phyloP scores from a whole-genome alignment of 2,888 invertebrate species.

The Drosophila vallismaia region DNA sequence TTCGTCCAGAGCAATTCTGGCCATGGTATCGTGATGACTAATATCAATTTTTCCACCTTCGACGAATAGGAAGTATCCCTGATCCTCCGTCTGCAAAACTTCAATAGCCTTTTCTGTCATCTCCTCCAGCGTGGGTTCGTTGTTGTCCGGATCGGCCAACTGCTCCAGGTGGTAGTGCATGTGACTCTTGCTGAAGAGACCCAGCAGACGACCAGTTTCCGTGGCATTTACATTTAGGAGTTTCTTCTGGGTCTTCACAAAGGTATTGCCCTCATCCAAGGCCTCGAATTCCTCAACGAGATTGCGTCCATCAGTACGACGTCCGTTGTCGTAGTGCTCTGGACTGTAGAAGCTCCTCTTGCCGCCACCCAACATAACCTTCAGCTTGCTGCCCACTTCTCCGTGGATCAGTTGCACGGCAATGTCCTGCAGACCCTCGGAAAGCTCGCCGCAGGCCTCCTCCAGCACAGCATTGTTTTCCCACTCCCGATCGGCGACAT shows the following conservation, averaged over 20 bases:
- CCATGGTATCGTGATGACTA: conserved; percentile 80
- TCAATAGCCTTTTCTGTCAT: conserved; percentile 90
- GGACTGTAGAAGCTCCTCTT: conserved; percentile 87
- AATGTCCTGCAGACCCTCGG: conserved; percentile 87
- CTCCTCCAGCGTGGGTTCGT: conserved; percentile 88
- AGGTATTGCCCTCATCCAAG: conserved; percentile 84
- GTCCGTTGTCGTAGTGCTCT: conserved; percentile 84
- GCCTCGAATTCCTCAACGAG: conserved; percentile 88
- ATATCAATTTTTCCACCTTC: conserved; percentile 86
- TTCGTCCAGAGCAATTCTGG: conserved; percentile 81
- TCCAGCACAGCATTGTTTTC: conserved; percentile 87
- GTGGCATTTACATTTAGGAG: conserved; percentile 84
- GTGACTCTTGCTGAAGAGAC: conserved; percentile 88
- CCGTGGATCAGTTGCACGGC: conserved; percentile 89
- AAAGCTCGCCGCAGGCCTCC: conserved; percentile 83
- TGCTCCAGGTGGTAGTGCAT: conserved; percentile 88
- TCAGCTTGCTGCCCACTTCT: conserved; percentile 88
- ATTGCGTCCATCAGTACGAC: conserved; percentile 87
- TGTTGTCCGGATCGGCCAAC: conserved; percentile 82
- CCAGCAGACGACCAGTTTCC: conserved; percentile 86
- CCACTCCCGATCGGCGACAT: conserved; percentile 89
- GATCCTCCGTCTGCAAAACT: conserved; percentile 86
- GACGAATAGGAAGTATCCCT: conserved; percentile 91
- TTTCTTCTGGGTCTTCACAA: conserved; percentile 85
- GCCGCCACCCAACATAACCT: conserved; percentile 92